Evolutionary conservation across 2,113 vertebrate genomes (phyloP), one percentile per base, ranked within the genome.

Genomic region (Elaphurus davidianus): DNA sequence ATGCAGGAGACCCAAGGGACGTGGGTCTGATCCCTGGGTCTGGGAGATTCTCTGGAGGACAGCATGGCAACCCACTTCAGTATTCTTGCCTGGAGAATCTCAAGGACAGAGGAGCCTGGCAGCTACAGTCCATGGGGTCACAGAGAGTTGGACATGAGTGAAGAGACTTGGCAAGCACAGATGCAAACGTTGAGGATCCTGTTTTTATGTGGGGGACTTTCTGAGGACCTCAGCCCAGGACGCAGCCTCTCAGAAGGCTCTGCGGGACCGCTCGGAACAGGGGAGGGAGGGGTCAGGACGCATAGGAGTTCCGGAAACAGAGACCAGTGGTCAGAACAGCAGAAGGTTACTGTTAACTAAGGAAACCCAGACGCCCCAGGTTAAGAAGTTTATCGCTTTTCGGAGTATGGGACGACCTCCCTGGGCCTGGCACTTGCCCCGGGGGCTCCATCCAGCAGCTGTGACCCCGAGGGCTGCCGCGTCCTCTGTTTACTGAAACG

Each of bases 11-110:
- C 67, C n/a, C 10, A 12, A 40, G 67, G 67, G 67, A 71, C 0
- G 2, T 12, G 67, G 19, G 10, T 6, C 23, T 19, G 0, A 3
- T 23, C 19, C 64, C n/a, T 19, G n/a, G n/a, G 19, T 40, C 10
- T 1, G 67, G 67, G 40, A 12, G 67, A 23, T 23, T 21, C 19
- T 2, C 19, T 71, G n/a, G 67, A 6, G 10, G 67, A 1, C 5
- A 21, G 67, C 67, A 1, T 23, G n/a, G 19, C 67, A 21, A 3
- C 0, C n/a, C 67, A 23, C n/a, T 6, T n/a, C n/a, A 12, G 67
- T 23, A 0, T 6, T 23, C n/a, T 10, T 23, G 67, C n/a, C n/a
- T 71, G 67, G n/a, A 71, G n/a, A 23, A 13, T 12, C 67, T 10
- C n/a, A 1, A 5, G n/a, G 67, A 23, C 67, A 23, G n/a, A 71